Evolutionary conservation across 2,888 invertebrate genomes (phyloP), one percentile per base, ranked within the genome.

Genomic region (Polymixis flavicincta): DNA sequence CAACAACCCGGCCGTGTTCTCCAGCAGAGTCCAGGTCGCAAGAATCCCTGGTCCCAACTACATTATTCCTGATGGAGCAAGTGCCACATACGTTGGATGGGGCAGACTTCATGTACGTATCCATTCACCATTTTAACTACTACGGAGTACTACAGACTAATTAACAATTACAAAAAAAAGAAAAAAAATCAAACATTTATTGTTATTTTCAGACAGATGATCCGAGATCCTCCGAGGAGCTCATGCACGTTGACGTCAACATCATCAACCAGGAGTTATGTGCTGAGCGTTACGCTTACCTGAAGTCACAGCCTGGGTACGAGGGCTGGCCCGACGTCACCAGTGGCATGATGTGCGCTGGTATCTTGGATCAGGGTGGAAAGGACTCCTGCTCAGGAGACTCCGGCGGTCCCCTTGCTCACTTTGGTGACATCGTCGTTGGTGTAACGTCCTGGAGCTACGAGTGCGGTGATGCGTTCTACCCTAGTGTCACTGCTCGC

Each of bases 371-470:
- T 45, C 79, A 88, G 5, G 92, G 93, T 5, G 93, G 92, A 42
- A 89, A 90, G 79, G 95, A 94, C 83, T 90, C 93, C 13, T 95
- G 95, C 87, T 93, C 96, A 89, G 97, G 96, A n/a, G 97, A 97
- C 91, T 95, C 95, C 70, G 97, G 97, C 17, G 97, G 97, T 32
- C 97, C 97, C n/a, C 89, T 97, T 6, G 64, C 60, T 22, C 91
- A 94, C 88, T 82, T 89, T 48, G 90, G 92, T 42, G 77, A 92
- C 71, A 89, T 93, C 71, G 77, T 96, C 66, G 93, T 96, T 80
- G 96, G 97, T 28, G 84, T 97, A 80, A 93, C 94, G 19, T 97
- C 97, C 45, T 97, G 96, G 95, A 96, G 96, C 83, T 93, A 89
- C 82, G 91, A 93, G 28, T 97, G 97, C 85, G 97, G 95, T 9